Conservation (phyloP, 2,113 vertebrate species). For the Cyanistes caeruleus region DNA sequence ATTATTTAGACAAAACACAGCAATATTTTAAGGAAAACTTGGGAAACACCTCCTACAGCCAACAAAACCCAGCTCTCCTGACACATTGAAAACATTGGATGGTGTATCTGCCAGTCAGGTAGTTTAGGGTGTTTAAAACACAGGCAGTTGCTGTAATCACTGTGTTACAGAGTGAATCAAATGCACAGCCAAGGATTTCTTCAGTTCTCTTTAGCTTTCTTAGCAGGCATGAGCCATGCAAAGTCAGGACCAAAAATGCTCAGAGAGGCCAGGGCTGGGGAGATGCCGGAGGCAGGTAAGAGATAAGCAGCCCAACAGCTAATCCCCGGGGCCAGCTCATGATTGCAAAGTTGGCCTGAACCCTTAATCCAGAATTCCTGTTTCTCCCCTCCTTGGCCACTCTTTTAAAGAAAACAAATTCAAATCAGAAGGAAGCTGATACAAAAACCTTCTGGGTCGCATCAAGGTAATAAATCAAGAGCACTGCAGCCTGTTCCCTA, state of each 20-base stretch:
- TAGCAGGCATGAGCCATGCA: not conserved
- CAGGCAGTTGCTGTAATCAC: not conserved
- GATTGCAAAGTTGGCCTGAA: not conserved
- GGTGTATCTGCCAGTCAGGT: not conserved
- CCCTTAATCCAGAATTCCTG: constrained; percentile 43
- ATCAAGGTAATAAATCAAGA: constrained; percentile 75
- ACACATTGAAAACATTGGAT: not conserved
- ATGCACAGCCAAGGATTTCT: not conserved
- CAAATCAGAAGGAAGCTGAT: constrained; percentile 55
- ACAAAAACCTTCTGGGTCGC: constrained; percentile 72
- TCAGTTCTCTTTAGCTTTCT: not conserved
- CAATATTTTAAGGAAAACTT: not conserved
- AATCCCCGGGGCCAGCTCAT: not conserved
- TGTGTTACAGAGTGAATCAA: not conserved
- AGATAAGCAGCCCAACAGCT: not conserved
- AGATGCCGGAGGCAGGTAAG: not conserved
- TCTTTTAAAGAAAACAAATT: constrained; percentile 42
- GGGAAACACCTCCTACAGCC: not conserved
- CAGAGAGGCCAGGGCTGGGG: not conserved
- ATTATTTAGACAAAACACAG: not conserved
- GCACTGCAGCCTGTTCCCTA: constrained; percentile 43
- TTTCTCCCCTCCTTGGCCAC: not conserved
- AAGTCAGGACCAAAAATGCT: not conserved
- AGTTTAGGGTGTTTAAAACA: not conserved
- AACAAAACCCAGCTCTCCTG: not conserved